A percentile compares a stretch with the other conserved stretches of the same genome.
These are phyloP conservation scores for Cryptotis parvus DNA, from an alignment of 2,113 vertebrate species.

Conservation along the genomic window DNA sequence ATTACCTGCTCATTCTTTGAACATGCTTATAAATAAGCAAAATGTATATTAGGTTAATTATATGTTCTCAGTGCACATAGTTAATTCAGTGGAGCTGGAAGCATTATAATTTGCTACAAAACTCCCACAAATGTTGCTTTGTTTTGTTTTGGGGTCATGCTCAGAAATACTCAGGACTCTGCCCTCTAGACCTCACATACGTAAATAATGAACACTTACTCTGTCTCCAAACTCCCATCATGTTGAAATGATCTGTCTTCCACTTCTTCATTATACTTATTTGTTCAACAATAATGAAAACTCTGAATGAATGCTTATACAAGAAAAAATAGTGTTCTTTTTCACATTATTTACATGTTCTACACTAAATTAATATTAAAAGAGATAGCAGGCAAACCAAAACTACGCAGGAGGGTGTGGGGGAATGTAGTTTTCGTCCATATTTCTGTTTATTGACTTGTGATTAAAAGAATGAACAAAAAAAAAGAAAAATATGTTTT, in stretches of 20 bases:
- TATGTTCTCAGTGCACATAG: no score
- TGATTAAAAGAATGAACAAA: conserved; percentile 24
- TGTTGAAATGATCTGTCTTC: not conserved
- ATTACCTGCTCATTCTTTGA: not conserved
- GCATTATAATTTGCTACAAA: no score
- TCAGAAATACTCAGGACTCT: no score
- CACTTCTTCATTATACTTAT: not conserved
- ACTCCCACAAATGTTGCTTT: no score
- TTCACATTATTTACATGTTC: conserved; percentile 21
- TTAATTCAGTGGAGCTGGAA: not conserved
- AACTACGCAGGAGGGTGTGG: not conserved
- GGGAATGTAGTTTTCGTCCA: not conserved
- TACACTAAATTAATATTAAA: not conserved
- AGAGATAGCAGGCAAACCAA: not conserved
- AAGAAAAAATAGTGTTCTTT: not conserved
- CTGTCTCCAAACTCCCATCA: not conserved
- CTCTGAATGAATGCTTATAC: conserved; percentile 10
- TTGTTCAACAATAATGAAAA: not conserved
- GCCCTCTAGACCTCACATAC: no score
- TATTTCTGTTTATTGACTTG: not conserved
- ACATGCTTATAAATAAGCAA: not conserved
- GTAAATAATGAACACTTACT: not conserved
- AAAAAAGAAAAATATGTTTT: not conserved
- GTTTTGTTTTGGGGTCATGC: no score
- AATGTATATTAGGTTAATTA: no score